Evolutionary conservation across 2,113 vertebrate genomes (phyloP).

Genomic region (Cricetomys ansorgei): DNA sequence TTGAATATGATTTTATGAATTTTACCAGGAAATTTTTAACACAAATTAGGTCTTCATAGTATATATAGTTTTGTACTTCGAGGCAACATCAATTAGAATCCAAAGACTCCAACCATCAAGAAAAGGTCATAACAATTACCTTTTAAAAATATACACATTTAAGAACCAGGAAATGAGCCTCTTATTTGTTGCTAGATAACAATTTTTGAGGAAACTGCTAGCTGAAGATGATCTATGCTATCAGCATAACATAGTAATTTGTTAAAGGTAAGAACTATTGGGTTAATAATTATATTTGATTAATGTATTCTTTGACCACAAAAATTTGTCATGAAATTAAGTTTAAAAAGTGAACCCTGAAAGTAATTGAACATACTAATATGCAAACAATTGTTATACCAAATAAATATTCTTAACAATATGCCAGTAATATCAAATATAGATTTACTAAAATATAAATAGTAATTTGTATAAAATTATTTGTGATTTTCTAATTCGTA

Average conservation of each 20-base stretch:
- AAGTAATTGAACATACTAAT: conserved; percentile 6
- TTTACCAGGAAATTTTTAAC: background rate
- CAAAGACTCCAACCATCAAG: background rate
- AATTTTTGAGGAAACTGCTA: background rate
- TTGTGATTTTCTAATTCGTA: background rate
- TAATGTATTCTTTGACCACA: background rate
- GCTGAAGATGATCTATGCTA: background rate
- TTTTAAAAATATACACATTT: background rate
- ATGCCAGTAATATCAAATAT: background rate
- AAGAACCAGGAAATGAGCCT: background rate
- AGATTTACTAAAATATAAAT: conserved; percentile 20
- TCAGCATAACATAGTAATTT: background rate
- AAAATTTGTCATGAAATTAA: conserved; percentile 27
- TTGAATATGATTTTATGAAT: background rate
- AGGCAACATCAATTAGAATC: background rate
- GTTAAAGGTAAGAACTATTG: background rate
- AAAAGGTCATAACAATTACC: background rate
- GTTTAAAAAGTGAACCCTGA: background rate
- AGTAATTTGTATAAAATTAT: background rate
- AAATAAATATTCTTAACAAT: background rate
- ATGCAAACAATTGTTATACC: background rate
- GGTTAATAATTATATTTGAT: conserved; percentile 10
- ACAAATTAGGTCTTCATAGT: background rate
- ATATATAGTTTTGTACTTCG: background rate
- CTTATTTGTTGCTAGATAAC: background rate